phyloP scores from a whole-genome alignment of 2,797 vertebrate species.

The Anguilla pacifica region DNA sequence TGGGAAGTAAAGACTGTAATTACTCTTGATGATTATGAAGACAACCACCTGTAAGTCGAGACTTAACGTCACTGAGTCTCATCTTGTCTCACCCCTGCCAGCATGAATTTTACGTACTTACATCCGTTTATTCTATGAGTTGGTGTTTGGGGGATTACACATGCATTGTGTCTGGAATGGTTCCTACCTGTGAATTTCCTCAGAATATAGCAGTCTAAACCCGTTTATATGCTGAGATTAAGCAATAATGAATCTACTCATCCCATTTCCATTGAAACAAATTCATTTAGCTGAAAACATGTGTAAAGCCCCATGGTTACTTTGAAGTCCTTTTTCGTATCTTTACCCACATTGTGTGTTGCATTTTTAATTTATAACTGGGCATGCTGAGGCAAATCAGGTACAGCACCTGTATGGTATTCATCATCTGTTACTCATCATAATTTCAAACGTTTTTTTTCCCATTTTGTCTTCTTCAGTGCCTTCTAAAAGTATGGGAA shows the following conservation, averaged over 20 bases:
- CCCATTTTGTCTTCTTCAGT: not conserved
- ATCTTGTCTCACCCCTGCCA: slow-evolving; percentile 5
- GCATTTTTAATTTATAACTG: not conserved
- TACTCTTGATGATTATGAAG: slow-evolving; percentile 3
- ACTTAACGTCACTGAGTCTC: not conserved
- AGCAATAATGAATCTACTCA: not conserved
- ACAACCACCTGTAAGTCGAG: slow-evolving; percentile 11
- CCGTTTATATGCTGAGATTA: not conserved
- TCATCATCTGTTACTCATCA: not conserved
- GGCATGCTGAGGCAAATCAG: not conserved
- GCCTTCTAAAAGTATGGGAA: not conserved
- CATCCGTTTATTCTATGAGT: not conserved
- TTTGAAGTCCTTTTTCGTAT: not conserved
- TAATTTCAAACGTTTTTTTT: not conserved
- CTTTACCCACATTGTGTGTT: not conserved
- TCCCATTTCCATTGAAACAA: not conserved
- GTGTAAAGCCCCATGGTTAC: not conserved
- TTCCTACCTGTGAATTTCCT: not conserved
- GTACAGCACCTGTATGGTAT: not conserved
- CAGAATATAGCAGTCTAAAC: not conserved
- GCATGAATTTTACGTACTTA: not conserved
- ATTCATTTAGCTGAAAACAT: not conserved
- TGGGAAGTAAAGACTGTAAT: slow-evolving; percentile 29
- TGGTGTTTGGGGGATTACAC: not conserved
- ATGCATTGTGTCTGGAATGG: not conserved